Evolutionary conservation across 2,888 invertebrate genomes (phyloP).

Genomic region (Venusia cambrica): DNA sequence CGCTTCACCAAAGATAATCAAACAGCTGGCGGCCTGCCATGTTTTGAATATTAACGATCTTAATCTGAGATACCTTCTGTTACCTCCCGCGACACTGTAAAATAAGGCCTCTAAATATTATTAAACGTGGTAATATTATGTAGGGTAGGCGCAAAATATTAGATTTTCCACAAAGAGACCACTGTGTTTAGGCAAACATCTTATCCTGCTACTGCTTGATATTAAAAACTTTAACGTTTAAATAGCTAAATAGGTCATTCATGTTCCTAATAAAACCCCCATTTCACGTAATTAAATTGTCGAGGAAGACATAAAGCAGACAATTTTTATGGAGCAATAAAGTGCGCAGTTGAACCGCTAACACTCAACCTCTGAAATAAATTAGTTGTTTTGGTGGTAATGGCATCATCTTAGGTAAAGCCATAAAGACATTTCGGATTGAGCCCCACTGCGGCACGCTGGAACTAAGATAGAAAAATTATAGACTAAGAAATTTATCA

Average conservation of each 20-base stretch:
- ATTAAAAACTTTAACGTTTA: constrained; percentile 16
- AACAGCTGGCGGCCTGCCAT: constrained; percentile 53
- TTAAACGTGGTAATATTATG: constrained; percentile 29
- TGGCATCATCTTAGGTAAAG: constrained; percentile 48
- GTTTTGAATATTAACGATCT: constrained; percentile 60
- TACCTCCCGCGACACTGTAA: constrained; percentile 28
- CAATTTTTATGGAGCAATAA: constrained; percentile 38
- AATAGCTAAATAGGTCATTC: constrained; percentile 14
- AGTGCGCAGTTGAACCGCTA: constrained; percentile 39
- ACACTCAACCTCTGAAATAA: constrained; percentile 48
- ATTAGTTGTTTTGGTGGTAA: constrained; percentile 58
- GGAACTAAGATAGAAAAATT: no score
- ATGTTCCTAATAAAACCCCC: constrained; percentile 17
- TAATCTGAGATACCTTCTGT: constrained; percentile 44
- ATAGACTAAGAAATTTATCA: constrained; percentile 11
- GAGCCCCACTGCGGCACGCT: constrained; percentile 41
- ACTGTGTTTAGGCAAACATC: constrained; percentile 4
- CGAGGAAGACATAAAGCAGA: constrained; percentile 29
- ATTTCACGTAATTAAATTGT: constrained; percentile 22
- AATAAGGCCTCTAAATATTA: constrained; percentile 31
- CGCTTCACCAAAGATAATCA: constrained; percentile 59
- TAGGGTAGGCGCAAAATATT: constrained; percentile 24
- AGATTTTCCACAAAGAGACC: constrained; percentile 11
- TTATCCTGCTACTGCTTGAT: constrained; percentile 3
- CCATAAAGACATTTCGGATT: constrained; percentile 61